phyloP scores from a whole-genome alignment of 2,113 vertebrate genomes.

The Strigops habroptila region DNA sequence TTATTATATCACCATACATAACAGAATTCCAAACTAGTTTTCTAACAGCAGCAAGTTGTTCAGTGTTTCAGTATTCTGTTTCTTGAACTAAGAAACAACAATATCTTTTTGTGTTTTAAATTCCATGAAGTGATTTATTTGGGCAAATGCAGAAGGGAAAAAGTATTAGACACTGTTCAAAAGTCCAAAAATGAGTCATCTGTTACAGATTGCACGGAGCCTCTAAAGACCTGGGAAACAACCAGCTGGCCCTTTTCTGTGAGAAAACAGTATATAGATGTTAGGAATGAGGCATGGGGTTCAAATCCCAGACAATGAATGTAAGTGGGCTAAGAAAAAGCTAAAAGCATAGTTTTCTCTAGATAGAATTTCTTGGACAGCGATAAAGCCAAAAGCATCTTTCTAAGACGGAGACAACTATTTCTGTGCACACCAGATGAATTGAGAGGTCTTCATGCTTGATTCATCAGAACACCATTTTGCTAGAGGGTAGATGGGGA shows the following conservation, averaged over 20 bases:
- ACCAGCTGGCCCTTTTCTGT: background rate
- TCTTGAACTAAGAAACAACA: background rate
- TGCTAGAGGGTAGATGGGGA: background rate
- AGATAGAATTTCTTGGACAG: background rate
- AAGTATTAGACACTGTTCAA: background rate
- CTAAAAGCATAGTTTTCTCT: background rate
- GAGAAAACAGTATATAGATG: background rate
- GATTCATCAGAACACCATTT: background rate
- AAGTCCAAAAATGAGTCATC: background rate
- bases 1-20: background rate
- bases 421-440: accelerated
- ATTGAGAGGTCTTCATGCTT: background rate
- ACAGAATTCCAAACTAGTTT: background rate
- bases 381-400: background rate
- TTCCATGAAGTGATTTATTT: background rate
- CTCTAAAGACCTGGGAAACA: background rate
- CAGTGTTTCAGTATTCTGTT: background rate
- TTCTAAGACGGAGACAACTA: background rate
- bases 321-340: background rate
- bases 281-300: background rate
- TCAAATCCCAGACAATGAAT: background rate
- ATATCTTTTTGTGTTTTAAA: background rate
- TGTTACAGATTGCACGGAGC: background rate
- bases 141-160: background rate
- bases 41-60: background rate